Evolutionary conservation across 2,888 invertebrate species (phyloP).

Genomic region (Stenichneumon culpator): DNA sequence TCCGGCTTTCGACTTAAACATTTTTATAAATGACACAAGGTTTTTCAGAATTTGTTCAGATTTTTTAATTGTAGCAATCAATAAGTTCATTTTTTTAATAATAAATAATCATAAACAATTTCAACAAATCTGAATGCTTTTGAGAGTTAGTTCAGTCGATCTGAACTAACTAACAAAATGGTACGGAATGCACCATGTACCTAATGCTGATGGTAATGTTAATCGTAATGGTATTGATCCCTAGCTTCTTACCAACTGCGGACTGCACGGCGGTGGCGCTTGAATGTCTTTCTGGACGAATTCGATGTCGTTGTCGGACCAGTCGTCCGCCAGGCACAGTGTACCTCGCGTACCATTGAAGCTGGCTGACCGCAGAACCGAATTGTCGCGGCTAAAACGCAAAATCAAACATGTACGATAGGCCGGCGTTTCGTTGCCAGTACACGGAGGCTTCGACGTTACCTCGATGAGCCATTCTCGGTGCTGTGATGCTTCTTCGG

Average conservation of each 20-base stretch:
- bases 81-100: too few relatives aligned
- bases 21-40: too few relatives aligned
- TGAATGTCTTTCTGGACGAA: conserved; percentile 72
- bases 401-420: not conserved
- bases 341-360: conserved; percentile 85
- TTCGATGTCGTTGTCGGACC: conserved; percentile 79
- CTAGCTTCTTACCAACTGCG: conserved; percentile 74
- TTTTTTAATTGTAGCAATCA: too few relatives aligned
- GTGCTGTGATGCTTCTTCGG: conserved; percentile 79
- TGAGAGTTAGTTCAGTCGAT: too few relatives aligned
- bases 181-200: too few relatives aligned
- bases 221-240: not conserved
- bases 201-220: too few relatives aligned
- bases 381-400: conserved; percentile 78
- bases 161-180: too few relatives aligned
- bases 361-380: conserved; percentile 85
- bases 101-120: too few relatives aligned
- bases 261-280: conserved; percentile 79
- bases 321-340: conserved; percentile 79
- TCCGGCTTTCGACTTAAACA: too few relatives aligned
- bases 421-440: too few relatives aligned
- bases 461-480: conserved; percentile 81
- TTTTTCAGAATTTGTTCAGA: too few relatives aligned
- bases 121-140: too few relatives aligned
- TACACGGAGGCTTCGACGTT: conserved; percentile 14